Evolutionary conservation across 2,113 vertebrate genomes (phyloP), one percentile per base, ranked within the genome.

Genomic region (Ploceus nigricollis): DNA sequence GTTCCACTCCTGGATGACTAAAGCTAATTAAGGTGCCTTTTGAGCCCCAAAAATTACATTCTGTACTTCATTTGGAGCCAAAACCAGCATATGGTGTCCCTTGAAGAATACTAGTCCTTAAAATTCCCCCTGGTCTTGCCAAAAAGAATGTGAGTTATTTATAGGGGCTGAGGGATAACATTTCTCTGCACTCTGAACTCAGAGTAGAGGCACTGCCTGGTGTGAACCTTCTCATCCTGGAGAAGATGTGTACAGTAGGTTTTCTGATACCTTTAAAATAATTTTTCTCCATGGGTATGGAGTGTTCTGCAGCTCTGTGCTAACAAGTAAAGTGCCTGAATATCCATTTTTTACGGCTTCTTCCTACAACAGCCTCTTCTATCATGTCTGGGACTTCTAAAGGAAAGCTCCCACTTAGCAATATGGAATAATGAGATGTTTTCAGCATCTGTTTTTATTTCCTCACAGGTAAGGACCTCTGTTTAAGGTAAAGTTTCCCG

Each of bases 401-500:
- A 79, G 40, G 24, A 72, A 72, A 77, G 7, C 10, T 51, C 53
- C 40, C 16, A 35, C 8, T 39, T 33, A 50, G 2, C 11, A 27
- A 28, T 61, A 76, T 2, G 28, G 21, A 89, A 65, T 22, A 85
- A 80, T 7, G 22, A 39, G 7, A 2, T 11, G 2, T 72, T 79
- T 80, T 68, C 58, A 66, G 13, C 31, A 45, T 19, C 37, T 27
- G 3, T 21, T 82, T 78, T 11, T 37, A 8, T 50, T 84, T 61
- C 39, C 63, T 66, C 15, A 21, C 30, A 90, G 35, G 75, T 95
- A 85, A 88, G 68, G 51, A 73, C 58, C 44, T 80, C 71, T 77
- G 47, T 86, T 94, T 94, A 70, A 88, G 82, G 64, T 56, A 93
- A 93, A 92, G 11, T 56, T 90, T 91, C 45, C 75, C 39, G 15